These are phyloP conservation scores for Arvicanthis niloticus DNA, from an alignment of 2,113 vertebrate species.

Conservation along the genomic window DNA sequence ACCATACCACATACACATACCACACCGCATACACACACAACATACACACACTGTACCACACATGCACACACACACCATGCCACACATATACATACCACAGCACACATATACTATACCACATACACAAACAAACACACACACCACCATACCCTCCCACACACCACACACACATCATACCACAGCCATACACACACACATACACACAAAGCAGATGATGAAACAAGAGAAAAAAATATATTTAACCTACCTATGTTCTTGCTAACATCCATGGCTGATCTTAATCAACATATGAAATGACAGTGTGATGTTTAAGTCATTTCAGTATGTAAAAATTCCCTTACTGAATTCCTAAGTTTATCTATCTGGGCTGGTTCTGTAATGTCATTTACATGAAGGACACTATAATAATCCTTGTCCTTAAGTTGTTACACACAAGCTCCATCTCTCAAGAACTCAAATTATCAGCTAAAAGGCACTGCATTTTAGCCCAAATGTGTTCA, in stretches of 20 bases:
- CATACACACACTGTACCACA: not conserved
- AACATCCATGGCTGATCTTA: not conserved
- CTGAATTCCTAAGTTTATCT: slow-evolving; percentile 6
- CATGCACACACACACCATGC: not conserved
- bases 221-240: not conserved
- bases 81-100: not conserved
- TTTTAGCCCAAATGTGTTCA: not conserved
- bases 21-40: too few relatives aligned
- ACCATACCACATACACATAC: too few relatives aligned
- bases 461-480: not conserved
- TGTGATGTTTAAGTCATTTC: not conserved
- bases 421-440: not conserved
- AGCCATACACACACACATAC: not conserved
- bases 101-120: too few relatives aligned
- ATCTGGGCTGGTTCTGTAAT: not conserved
- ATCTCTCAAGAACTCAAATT: slow-evolving; percentile 32
- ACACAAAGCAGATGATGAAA: not conserved
- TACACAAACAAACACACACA: not conserved
- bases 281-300: not conserved
- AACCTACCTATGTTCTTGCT: not conserved
- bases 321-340: slow-evolving; percentile 34
- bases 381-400: slow-evolving; percentile 16
- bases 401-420: not conserved
- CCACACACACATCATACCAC: not conserved
- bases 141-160: too few relatives aligned